phyloP scores from a whole-genome alignment of 2,888 invertebrate species.

The Thera britannica region DNA sequence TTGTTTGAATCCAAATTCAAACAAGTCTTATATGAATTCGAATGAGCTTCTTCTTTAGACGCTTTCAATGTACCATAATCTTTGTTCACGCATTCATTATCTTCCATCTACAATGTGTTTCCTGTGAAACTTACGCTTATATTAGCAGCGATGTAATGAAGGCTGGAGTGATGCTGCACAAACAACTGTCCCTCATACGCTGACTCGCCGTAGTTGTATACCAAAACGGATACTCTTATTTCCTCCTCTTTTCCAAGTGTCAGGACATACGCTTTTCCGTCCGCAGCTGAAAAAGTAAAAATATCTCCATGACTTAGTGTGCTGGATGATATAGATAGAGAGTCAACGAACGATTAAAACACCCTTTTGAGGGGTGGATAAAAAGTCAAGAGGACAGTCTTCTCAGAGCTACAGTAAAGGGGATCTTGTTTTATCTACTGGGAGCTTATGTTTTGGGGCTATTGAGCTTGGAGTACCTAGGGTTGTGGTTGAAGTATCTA shows the following conservation, averaged over 20 bases:
- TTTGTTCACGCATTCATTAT: no score
- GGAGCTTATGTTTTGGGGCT: slow-evolving; percentile 1
- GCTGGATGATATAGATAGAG: not conserved
- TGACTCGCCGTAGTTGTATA: slow-evolving; percentile 93
- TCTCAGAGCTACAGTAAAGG: not conserved
- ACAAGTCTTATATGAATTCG: no score
- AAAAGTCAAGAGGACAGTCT: not conserved
- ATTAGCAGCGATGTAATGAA: slow-evolving; percentile 91
- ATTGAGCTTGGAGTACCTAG: not conserved
- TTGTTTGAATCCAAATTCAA: no score
- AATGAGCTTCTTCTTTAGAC: no score
- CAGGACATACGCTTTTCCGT: slow-evolving; percentile 76
- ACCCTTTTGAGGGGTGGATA: not conserved
- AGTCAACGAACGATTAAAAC: not conserved
- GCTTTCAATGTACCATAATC: no score
- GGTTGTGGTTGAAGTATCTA: not conserved
- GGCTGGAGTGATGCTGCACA: slow-evolving; percentile 90
- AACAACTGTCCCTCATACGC: slow-evolving; percentile 95
- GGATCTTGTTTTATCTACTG: not conserved
- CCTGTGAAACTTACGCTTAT: slow-evolving; percentile 80
- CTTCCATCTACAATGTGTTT: no score
- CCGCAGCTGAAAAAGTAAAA: slow-evolving; percentile 62
- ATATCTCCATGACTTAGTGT: not conserved
- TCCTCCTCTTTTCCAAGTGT: slow-evolving; percentile 91
- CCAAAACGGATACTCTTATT: slow-evolving; percentile 89